Conservation (phyloP, 1,140 invertebrate species). For the Caerostris darwini region DNA sequence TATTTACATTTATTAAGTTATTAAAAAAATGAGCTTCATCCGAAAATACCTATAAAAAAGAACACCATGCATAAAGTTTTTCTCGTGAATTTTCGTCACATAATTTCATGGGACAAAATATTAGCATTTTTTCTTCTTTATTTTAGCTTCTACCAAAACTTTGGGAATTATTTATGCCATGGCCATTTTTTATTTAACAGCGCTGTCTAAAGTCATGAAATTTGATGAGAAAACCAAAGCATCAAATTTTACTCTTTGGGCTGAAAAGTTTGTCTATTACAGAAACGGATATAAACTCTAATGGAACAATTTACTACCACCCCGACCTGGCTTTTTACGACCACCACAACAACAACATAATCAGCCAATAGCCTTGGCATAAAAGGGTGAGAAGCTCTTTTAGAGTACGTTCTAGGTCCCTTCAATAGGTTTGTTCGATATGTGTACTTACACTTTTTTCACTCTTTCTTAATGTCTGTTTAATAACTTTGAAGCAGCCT, state of each 20-base stretch:
- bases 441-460: not conserved
- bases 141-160: not conserved
- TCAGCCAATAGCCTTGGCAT: not conserved
- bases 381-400: not conserved
- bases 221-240: not conserved
- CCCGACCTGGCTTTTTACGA: not conserved
- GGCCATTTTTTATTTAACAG: not conserved
- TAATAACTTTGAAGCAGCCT: not conserved
- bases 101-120: too few relatives aligned
- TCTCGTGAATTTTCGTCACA: too few relatives aligned
- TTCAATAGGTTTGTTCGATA: not conserved
- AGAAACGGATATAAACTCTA: not conserved
- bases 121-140: too few relatives aligned
- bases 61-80: too few relatives aligned
- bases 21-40: too few relatives aligned
- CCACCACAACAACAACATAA: not conserved
- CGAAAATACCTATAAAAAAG: too few relatives aligned
- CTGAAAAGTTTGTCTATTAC: slow-evolving; percentile 8
- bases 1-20: too few relatives aligned
- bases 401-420: not conserved
- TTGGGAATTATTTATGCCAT: not conserved
- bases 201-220: not conserved
- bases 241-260: not conserved
- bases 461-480: not conserved
- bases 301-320: slow-evolving; percentile 4